Base-by-base conservation (phyloP, 1,140 invertebrate species). In the Anagrus nilaparvatae region DNA sequence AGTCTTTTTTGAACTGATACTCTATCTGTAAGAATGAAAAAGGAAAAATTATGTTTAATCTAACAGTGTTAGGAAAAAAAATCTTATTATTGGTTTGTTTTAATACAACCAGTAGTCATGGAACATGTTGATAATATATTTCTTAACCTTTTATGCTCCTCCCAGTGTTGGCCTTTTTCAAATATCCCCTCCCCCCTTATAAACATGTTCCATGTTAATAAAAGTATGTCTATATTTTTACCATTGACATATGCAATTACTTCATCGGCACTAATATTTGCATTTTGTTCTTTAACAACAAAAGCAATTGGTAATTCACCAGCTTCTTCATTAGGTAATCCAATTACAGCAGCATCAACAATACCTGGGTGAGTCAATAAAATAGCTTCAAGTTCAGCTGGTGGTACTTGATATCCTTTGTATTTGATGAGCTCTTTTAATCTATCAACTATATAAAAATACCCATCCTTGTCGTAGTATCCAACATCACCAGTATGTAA, bases 361-460 rank as follows among this genome's bases (percentile, higher is more conserved):
- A 89, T 65, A 17, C 59, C 67, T n/a, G 76, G 72, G 61, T 82
- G 77, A 24, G 69, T 69, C 25, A 82, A 56, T 23, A 89, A 55
- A 17, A 87, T 45, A 20, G 71, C 73, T 72, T 89, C 86, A 10
- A 63, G 39, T 38, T 70, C 59, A 14, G 59, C 56, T 36, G 69
- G 53, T 47, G 56, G 50, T 44, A 74, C 73, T 58, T 76, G 74
- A 39, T 64, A 61, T 12, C 72, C 74, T 58, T 74, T 76, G 36
- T 79, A 84, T 58, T 87, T 88, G 40, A 87, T 81, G 14, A 86
- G 65, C 57, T 84, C 81, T 47, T 85, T 87, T n/a, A 83, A 51
- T 29, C 84, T 61, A 50, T 85, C 84, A 1, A 81, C 74, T 48
- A 84, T 74, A 49, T 67, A 82, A 46, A 82, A 71, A 44, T 65